A percentile compares a stretch with the other conserved stretches of the same genome.
Conservation (phyloP, 2,888 invertebrate genomes). For the Drosophila anceps region DNA sequence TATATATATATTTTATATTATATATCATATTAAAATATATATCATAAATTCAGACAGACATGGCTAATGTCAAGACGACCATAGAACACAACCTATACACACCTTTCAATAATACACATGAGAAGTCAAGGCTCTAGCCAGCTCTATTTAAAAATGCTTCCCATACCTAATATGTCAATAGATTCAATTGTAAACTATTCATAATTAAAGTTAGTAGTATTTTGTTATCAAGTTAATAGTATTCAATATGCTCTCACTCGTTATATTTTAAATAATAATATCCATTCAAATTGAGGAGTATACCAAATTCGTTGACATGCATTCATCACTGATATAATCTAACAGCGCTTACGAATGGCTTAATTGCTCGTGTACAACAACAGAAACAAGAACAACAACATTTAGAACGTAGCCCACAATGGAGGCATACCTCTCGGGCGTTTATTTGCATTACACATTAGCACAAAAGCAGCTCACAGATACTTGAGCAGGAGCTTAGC, state of each 20-base stretch:
- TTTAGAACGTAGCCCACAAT: conserved; percentile 11
- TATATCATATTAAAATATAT: no score
- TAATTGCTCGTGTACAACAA: conserved; percentile 53
- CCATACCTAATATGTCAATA: no score
- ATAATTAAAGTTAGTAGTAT: no score
- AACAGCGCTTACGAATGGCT: conserved; percentile 38
- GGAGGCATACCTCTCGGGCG: conserved; percentile 20
- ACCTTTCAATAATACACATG: no score
- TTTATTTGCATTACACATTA: conserved; percentile 69
- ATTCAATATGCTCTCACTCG: background rate
- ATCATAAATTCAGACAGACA: no score
- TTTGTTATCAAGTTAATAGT: no score
- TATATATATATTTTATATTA: no score
- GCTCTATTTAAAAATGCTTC: no score
- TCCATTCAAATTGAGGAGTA: conserved; percentile 21
- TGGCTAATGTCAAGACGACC: no score
- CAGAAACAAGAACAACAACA: background rate
- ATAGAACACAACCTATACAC: no score
- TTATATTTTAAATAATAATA: background rate
- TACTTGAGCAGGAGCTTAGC: conserved; percentile 61
- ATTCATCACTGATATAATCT: conserved; percentile 14
- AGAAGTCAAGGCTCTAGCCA: no score
- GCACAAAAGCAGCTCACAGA: conserved; percentile 57
- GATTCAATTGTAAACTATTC: no score
- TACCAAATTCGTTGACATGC: conserved; percentile 17